Evolutionary conservation across 1,140 invertebrate genomes (phyloP).

Genomic region (Drosophila biarmipes): DNA sequence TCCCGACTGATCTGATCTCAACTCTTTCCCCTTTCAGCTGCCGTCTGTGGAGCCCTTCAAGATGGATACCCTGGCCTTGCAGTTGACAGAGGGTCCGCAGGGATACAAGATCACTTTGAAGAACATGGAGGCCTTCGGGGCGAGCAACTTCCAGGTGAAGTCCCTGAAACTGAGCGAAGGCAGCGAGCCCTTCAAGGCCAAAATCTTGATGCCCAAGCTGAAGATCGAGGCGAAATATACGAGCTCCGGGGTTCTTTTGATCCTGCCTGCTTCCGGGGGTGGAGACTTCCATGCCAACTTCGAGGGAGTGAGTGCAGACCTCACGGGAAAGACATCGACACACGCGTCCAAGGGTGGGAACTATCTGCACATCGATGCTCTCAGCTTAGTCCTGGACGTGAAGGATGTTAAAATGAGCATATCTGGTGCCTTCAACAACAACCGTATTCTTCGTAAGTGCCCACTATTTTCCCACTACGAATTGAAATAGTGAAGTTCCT

Average conservation of each 20-base stretch:
- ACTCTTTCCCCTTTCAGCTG: conserved; percentile 78
- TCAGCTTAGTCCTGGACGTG: conserved; percentile 87
- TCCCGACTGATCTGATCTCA: too few species aligned
- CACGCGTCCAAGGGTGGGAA: conserved; percentile 84
- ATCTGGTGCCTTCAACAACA: conserved; percentile 89
- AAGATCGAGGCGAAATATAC: conserved; percentile 89
- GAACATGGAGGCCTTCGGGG: conserved; percentile 89
- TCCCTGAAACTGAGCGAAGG: conserved; percentile 87
- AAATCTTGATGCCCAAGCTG: conserved; percentile 88
- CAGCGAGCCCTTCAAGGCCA: conserved; percentile 88
- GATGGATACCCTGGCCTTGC: conserved; percentile 89
- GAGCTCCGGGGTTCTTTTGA: conserved; percentile 89
- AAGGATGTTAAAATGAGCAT: conserved; percentile 89
- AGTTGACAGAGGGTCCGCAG: conserved; percentile 89
- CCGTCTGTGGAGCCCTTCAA: conserved; percentile 90
- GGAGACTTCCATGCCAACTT: conserved; percentile 89
- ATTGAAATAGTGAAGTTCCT: neutral
- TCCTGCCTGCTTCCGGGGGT: conserved; percentile 89
- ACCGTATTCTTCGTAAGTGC: conserved; percentile 89
- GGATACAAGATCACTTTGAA: conserved; percentile 89
- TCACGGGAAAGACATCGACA: conserved; percentile 87
- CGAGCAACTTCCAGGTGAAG: conserved; percentile 89
- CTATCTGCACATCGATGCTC: conserved; percentile 88
- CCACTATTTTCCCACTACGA: neutral
- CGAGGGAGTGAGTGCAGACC: conserved; percentile 87